Conservation (phyloP, 2,888 invertebrate genomes). For the Leucophora obtusa region DNA sequence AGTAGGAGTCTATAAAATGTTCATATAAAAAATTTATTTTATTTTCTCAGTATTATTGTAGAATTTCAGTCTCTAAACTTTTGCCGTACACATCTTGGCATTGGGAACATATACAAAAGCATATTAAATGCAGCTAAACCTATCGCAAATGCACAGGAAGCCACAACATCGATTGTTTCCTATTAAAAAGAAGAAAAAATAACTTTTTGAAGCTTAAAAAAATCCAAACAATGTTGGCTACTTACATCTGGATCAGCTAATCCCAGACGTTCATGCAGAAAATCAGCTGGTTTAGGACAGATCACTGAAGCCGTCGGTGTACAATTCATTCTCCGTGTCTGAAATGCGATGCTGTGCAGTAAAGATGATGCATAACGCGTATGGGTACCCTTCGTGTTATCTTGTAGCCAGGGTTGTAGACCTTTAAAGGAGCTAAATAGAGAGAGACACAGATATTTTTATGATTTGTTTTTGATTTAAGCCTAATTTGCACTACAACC, state of each 20-base stretch:
- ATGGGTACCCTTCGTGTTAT: slow-evolving; percentile 88
- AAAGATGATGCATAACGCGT: slow-evolving; percentile 88
- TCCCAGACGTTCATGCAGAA: slow-evolving; percentile 77
- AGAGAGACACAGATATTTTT: neutral
- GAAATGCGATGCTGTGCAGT: slow-evolving; percentile 86
- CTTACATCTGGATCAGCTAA: slow-evolving; percentile 77
- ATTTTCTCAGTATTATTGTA: neutral
- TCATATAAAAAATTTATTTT: neutral
- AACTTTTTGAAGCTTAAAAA: too few species aligned
- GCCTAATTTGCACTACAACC: too few species aligned
- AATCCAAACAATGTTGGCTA: slow-evolving; percentile 57
- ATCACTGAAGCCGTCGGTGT: slow-evolving; percentile 78
- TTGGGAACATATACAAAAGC: slow-evolving; percentile 89
- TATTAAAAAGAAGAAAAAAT: slow-evolving; percentile 78
- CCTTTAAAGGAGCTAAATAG: slow-evolving; percentile 85
- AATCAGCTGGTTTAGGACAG: slow-evolving; percentile 77
- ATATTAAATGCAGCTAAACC: slow-evolving; percentile 90
- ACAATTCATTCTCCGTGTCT: slow-evolving; percentile 80
- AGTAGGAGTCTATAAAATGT: neutral
- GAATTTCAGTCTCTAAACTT: slow-evolving; percentile 84
- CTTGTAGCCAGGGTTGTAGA: slow-evolving; percentile 89
- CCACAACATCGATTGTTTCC: slow-evolving; percentile 87
- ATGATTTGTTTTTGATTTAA: neutral
- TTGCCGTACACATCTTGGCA: slow-evolving; percentile 90
- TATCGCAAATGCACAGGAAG: slow-evolving; percentile 89